Conservation (phyloP, 2,888 invertebrate genomes). For the Plebejus melissa region DNA sequence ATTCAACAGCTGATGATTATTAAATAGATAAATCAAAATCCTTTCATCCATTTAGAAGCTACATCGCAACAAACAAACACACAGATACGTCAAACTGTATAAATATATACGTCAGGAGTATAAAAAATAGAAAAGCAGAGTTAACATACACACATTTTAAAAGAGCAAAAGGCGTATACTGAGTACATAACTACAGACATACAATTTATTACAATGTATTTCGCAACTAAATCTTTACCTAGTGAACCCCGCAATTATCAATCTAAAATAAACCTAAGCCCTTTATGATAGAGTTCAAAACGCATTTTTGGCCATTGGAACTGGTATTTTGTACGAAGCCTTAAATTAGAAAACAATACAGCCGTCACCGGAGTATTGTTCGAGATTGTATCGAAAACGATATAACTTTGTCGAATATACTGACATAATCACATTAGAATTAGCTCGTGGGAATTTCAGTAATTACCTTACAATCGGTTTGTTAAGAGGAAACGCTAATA, state of each 20-base stretch:
- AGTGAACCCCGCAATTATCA: neutral
- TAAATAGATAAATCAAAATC: too few relatives aligned
- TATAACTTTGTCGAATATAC: neutral
- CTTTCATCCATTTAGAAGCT: neutral
- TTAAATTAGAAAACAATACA: constrained; percentile 34
- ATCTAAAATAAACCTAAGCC: neutral
- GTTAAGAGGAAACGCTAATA: too few relatives aligned
- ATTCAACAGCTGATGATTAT: too few relatives aligned
- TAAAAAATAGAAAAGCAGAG: neutral
- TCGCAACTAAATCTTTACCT: constrained; percentile 12
- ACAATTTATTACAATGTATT: constrained; percentile 21
- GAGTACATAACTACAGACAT: neutral
- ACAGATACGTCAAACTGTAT: neutral
- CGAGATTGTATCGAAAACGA: neutral
- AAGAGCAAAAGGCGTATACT: neutral
- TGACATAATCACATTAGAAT: neutral
- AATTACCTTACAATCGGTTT: neutral
- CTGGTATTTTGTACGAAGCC: constrained; percentile 22
- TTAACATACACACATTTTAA: neutral
- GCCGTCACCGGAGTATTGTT: constrained; percentile 31
- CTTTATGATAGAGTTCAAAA: neutral
- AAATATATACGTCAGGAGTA: neutral
- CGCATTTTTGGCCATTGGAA: neutral
- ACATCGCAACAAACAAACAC: neutral
- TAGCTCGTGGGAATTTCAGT: neutral